phyloP scores from a whole-genome alignment of 2,113 vertebrate species.

The Prionailurus bengalensis region DNA sequence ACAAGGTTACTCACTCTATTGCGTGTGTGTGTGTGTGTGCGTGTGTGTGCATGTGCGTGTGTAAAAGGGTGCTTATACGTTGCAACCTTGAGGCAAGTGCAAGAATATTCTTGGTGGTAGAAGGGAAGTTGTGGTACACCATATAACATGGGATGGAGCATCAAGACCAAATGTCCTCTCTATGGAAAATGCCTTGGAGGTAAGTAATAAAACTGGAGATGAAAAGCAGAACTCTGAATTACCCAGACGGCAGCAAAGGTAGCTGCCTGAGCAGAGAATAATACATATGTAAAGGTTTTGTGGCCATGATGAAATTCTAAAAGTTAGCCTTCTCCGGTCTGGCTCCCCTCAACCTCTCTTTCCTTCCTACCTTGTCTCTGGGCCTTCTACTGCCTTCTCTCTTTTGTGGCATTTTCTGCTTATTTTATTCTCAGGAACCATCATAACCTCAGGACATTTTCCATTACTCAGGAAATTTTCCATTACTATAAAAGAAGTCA shows the following conservation, averaged over 20 bases:
- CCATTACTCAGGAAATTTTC: slow-evolving; percentile 71
- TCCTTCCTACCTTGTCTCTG: neutral
- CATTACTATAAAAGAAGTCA: slow-evolving; percentile 61
- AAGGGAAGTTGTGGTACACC: neutral
- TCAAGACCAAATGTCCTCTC: slow-evolving; percentile 46
- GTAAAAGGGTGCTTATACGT: neutral
- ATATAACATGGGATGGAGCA: neutral
- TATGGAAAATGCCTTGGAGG: slow-evolving; percentile 44
- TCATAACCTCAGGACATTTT: slow-evolving; percentile 62
- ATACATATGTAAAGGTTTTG: neutral
- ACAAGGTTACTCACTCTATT: neutral
- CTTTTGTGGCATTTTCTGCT: slow-evolving; percentile 39
- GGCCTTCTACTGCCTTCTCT: neutral
- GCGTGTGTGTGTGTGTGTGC: too few species aligned
- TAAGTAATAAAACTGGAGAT: neutral
- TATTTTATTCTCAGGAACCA: slow-evolving; percentile 61
- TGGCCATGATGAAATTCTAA: neutral
- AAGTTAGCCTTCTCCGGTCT: neutral
- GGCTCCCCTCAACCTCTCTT: neutral
- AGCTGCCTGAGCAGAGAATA: neutral
- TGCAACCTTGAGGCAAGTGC: neutral
- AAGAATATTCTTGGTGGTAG: neutral
- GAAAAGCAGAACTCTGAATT: slow-evolving; percentile 26
- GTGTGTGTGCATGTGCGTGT: neutral
- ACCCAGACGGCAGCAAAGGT: neutral